Conservation (phyloP, 2,797 vertebrate genomes). For the Anolis apletophallus region DNA sequence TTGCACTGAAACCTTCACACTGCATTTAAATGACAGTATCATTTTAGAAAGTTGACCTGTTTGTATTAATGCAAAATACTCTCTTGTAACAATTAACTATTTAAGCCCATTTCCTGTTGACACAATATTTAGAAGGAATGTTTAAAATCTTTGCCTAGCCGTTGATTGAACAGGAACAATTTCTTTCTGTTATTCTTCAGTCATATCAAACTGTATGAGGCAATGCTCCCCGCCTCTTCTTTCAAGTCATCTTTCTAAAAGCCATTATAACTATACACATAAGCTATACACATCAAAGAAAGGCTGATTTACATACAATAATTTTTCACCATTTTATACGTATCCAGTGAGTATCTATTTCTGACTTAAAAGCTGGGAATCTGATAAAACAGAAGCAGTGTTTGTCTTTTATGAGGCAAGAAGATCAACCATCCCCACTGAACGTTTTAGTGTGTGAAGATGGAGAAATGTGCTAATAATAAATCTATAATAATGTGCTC, state of each 20-base stretch:
- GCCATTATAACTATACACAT: conserved; percentile 31
- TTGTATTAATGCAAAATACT: conserved; percentile 73
- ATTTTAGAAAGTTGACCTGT: conserved; percentile 76
- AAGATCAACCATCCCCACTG: conserved; percentile 37
- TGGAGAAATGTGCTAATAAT: conserved; percentile 39
- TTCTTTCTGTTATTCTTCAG: conserved; percentile 64
- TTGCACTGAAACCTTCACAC: conserved; percentile 78
- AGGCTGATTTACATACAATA: conserved; percentile 22
- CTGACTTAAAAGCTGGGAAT: conserved; percentile 33
- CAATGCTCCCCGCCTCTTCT: conserved; percentile 40
- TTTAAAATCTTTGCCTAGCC: conserved; percentile 68
- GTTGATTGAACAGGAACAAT: conserved; percentile 70
- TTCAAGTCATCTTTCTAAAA: conserved; percentile 40
- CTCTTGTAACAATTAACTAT: conserved; percentile 73
- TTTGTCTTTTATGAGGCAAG: conserved; percentile 49
- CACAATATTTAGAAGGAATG: conserved; percentile 67
- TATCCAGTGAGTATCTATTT: conserved; percentile 27
- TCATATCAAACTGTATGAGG: conserved; percentile 70
- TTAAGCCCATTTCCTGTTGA: conserved; percentile 67
- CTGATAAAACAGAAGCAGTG: conserved; percentile 48
- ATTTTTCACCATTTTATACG: background rate
- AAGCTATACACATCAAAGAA: conserved; percentile 54
- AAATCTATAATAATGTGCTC: conserved; percentile 41
- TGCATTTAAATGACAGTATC: conserved; percentile 75
- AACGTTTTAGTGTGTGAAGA: conserved; percentile 33